A percentile compares a stretch with the other conserved stretches of the same genome.
These are phyloP conservation scores for Pissodes strobi DNA, from an alignment of 1,140 invertebrate species.

Conservation along the genomic window DNA sequence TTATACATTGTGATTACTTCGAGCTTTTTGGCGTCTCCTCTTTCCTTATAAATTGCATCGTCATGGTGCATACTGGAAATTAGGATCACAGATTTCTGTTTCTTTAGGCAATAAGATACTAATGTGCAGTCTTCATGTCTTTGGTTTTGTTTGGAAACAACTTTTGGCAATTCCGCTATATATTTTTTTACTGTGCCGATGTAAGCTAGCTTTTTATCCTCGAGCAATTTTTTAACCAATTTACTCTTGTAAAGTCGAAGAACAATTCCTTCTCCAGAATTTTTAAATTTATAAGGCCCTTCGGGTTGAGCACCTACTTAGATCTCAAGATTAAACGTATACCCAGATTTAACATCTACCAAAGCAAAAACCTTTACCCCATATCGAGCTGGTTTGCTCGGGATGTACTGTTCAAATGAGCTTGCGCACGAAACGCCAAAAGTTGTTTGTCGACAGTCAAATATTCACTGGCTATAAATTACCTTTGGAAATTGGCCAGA, in stretches of 20 bases:
- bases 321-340: slow-evolving; percentile 49
- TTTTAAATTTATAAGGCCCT: slow-evolving; percentile 38
- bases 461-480: too few relatives aligned
- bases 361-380: slow-evolving; percentile 53
- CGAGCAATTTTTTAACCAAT: slow-evolving; percentile 20
- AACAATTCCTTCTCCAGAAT: slow-evolving; percentile 20
- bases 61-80: slow-evolving; percentile 45
- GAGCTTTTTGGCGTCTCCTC: slow-evolving; percentile 43
- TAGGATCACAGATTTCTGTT: slow-evolving; percentile 41
- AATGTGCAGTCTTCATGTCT: slow-evolving; percentile 29
- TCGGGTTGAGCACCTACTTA: slow-evolving; percentile 51
- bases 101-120: slow-evolving; percentile 46
- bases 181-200: slow-evolving; percentile 45
- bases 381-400: slow-evolving; percentile 52
- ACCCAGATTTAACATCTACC: slow-evolving; percentile 48
- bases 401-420: too few relatives aligned
- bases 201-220: slow-evolving; percentile 27
- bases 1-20: slow-evolving; percentile 51
- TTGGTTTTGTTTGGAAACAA: slow-evolving; percentile 38
- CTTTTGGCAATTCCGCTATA: slow-evolving; percentile 50
- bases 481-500: not conserved
- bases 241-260: slow-evolving; percentile 29
- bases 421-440: slow-evolving; percentile 46
- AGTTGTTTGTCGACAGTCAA: slow-evolving; percentile 3
- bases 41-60: slow-evolving; percentile 37